These are phyloP conservation scores for Microctenopoma lineatum DNA, from an alignment of 2,797 vertebrate species.

Conservation along the genomic window DNA sequence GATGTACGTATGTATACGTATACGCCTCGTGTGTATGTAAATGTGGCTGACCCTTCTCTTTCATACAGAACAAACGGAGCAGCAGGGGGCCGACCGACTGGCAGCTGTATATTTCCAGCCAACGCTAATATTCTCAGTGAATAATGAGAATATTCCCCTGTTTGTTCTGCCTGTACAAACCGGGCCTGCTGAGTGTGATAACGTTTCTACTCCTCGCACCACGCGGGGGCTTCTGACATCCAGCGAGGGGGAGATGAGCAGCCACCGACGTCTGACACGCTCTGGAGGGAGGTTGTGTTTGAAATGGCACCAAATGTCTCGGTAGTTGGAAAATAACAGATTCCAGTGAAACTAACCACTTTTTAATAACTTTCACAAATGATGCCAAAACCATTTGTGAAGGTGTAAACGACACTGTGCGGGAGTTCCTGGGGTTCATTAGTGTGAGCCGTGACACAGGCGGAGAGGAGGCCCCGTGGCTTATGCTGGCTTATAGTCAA, in stretches of 20 bases:
- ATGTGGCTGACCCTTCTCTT: neutral
- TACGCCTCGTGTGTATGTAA: neutral
- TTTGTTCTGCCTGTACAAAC: slow-evolving; percentile 19
- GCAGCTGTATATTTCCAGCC: slow-evolving; percentile 38
- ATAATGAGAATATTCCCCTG: slow-evolving; percentile 30
- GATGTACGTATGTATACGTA: neutral
- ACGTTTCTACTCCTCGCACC: slow-evolving; percentile 21
- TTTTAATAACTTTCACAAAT: too few relatives aligned
- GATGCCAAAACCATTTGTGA: too few relatives aligned
- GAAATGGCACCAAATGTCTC: too few relatives aligned
- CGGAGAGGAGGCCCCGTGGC: too few relatives aligned
- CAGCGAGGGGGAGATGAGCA: neutral
- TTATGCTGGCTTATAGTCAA: too few relatives aligned
- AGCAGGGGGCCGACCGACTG: slow-evolving; percentile 22
- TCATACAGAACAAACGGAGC: slow-evolving; percentile 13
- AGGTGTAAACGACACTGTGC: too few relatives aligned
- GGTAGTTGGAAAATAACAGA: too few relatives aligned
- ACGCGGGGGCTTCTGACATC: neutral
- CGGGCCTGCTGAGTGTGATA: slow-evolving; percentile 19
- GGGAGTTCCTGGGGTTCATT: too few relatives aligned
- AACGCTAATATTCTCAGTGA: slow-evolving; percentile 40
- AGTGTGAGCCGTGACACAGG: too few relatives aligned
- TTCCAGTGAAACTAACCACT: too few relatives aligned
- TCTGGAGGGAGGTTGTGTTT: neutral
- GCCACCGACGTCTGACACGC: neutral